Percentiles rank a stretch among this genome's conserved stretches.
These are phyloP conservation scores for Ataeniobius toweri DNA, from an alignment of 2,797 vertebrate genomes.

Conservation along the genomic window DNA sequence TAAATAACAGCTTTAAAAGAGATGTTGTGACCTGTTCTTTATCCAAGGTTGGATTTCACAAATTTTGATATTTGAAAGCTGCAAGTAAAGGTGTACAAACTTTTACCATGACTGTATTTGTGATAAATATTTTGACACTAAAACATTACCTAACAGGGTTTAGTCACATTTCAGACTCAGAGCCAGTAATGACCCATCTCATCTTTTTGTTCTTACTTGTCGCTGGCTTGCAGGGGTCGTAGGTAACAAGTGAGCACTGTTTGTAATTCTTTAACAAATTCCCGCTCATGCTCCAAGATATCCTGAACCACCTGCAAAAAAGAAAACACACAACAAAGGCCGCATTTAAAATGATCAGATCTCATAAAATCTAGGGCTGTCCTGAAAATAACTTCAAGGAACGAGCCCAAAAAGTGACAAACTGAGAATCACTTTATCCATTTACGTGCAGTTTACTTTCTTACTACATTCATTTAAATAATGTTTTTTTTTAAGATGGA, in stretches of 20 bases:
- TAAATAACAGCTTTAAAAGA: not conserved
- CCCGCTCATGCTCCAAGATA: slow-evolving; percentile 95
- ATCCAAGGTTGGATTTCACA: not conserved
- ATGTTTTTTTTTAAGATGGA: not conserved
- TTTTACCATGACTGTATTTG: not conserved
- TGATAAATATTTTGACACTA: not conserved
- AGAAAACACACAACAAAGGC: slow-evolving; percentile 15
- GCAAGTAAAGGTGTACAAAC: not conserved
- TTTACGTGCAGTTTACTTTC: not conserved
- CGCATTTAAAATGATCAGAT: not conserved
- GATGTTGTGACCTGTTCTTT: not conserved
- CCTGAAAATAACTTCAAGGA: not conserved
- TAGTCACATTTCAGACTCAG: not conserved
- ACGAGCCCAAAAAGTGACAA: not conserved
- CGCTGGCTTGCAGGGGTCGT: slow-evolving; percentile 90
- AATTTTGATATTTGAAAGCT: not conserved
- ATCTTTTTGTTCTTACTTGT: slow-evolving; percentile 86
- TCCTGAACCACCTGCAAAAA: slow-evolving; percentile 91
- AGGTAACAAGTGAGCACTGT: slow-evolving; percentile 90
- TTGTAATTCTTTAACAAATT: slow-evolving; percentile 95
- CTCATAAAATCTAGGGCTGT: not conserved
- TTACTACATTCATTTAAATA: not conserved
- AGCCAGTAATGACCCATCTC: slow-evolving; percentile 3
- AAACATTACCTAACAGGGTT: not conserved
- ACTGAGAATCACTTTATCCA: not conserved